Evolutionary conservation across 2,113 vertebrate genomes (phyloP).

Genomic region (Caretta caretta): DNA sequence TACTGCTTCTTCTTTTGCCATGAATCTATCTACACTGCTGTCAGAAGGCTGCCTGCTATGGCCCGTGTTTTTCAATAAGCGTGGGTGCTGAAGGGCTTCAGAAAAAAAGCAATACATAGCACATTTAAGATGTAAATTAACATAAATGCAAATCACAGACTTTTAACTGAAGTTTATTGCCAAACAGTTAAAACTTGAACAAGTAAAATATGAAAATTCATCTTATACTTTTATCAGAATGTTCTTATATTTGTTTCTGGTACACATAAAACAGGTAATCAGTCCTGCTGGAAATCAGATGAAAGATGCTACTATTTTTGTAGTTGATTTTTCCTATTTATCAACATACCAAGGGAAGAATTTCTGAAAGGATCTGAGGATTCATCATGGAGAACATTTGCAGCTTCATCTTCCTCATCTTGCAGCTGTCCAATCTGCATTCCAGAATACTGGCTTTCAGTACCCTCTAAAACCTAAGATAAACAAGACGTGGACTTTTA

Average conservation of each 20-base stretch:
- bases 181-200: background rate
- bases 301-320: background rate
- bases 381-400: slow-evolving; percentile 73
- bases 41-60: slow-evolving; percentile 93
- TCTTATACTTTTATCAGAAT: background rate
- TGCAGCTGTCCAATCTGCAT: slow-evolving; percentile 91
- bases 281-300: background rate
- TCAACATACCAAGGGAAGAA: slow-evolving; percentile 85
- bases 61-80: slow-evolving; percentile 84
- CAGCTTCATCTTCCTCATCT: slow-evolving; percentile 91
- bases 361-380: slow-evolving; percentile 79
- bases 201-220: background rate
- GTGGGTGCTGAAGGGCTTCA: slow-evolving; percentile 90
- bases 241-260: background rate
- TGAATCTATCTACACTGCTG: slow-evolving; percentile 88
- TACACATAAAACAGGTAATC: background rate
- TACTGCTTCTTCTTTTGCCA: slow-evolving; percentile 86
- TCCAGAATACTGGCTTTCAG: slow-evolving; percentile 91
- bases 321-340: background rate
- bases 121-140: slow-evolving; percentile 30
- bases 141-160: background rate
- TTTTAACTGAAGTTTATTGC: slow-evolving; percentile 29
- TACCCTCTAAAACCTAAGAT: slow-evolving; percentile 90
- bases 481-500: background rate
- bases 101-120: slow-evolving; percentile 18